Conservation (phyloP, 2,888 invertebrate genomes). For the Catocala sponsa region DNA sequence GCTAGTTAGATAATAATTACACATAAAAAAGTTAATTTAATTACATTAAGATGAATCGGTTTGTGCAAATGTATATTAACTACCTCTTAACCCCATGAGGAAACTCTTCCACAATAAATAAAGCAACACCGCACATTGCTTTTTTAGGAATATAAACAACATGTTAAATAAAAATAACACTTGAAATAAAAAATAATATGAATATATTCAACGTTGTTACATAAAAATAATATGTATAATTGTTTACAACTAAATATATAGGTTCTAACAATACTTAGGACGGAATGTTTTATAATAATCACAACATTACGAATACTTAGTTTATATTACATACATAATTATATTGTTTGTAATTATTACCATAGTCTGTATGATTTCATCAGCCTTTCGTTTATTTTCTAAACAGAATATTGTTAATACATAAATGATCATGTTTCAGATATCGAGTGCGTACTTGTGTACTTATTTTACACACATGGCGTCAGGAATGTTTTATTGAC, state of each 20-base stretch:
- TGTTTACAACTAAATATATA: slow-evolving; percentile 28
- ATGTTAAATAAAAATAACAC: slow-evolving; percentile 7
- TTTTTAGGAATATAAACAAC: not conserved
- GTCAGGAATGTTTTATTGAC: not conserved
- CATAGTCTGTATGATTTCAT: slow-evolving; percentile 16
- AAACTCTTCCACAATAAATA: too few relatives aligned
- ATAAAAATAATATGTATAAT: slow-evolving; percentile 43
- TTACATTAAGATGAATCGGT: too few relatives aligned
- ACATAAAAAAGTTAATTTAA: too few relatives aligned
- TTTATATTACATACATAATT: slow-evolving; percentile 8
- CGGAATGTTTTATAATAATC: slow-evolving; percentile 53
- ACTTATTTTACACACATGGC: slow-evolving; percentile 16
- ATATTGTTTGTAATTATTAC: slow-evolving; percentile 9
- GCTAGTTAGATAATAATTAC: too few relatives aligned
- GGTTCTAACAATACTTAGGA: slow-evolving; percentile 43
- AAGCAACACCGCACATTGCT: too few relatives aligned
- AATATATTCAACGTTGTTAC: slow-evolving; percentile 42
- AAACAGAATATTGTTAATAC: slow-evolving; percentile 3
- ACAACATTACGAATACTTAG: slow-evolving; percentile 47
- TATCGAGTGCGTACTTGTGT: slow-evolving; percentile 10
- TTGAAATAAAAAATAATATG: slow-evolving; percentile 27
- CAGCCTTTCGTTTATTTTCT: slow-evolving; percentile 27
- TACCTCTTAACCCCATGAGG: too few relatives aligned
- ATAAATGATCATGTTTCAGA: not conserved
- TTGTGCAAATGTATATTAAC: too few relatives aligned